Evolutionary conservation across 2,888 invertebrate genomes (phyloP).

Genomic region (Drosophila paramelanica): DNA sequence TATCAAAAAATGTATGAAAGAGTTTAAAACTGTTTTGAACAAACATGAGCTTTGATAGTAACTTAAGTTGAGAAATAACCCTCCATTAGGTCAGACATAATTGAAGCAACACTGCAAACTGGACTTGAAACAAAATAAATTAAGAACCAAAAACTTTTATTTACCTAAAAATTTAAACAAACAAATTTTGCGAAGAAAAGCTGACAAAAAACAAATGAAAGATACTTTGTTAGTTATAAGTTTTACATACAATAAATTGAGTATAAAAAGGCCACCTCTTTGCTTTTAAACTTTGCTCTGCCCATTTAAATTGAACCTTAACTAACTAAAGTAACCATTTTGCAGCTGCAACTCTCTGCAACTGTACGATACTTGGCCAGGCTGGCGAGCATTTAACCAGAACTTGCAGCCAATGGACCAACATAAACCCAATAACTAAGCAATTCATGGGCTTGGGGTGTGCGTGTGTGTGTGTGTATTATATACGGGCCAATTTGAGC

Average conservation of each 20-base stretch:
- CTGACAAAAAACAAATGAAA: no score
- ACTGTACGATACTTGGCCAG: slow-evolving; percentile 3
- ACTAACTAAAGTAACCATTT: not conserved
- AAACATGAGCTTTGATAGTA: not conserved
- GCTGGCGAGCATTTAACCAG: slow-evolving; percentile 18
- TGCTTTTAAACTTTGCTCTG: not conserved
- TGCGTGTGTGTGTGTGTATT: not conserved
- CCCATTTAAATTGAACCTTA: not conserved
- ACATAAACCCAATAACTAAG: slow-evolving; percentile 35
- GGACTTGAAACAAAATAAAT: no score
- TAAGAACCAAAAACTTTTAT: no score
- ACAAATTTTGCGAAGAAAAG: no score
- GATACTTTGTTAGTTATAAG: no score
- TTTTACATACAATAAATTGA: no score
- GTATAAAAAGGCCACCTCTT: not conserved
- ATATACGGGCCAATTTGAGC: slow-evolving; percentile 42
- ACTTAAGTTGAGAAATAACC: no score
- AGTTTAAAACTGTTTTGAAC: no score
- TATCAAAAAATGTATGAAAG: no score
- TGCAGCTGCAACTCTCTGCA: not conserved
- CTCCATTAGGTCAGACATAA: no score
- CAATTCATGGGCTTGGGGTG: slow-evolving; percentile 10
- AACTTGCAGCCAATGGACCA: slow-evolving; percentile 33
- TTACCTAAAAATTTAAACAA: no score
- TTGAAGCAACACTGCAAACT: no score